phyloP scores from a whole-genome alignment of 2,797 vertebrate species.

The Semotilus atromaculatus region DNA sequence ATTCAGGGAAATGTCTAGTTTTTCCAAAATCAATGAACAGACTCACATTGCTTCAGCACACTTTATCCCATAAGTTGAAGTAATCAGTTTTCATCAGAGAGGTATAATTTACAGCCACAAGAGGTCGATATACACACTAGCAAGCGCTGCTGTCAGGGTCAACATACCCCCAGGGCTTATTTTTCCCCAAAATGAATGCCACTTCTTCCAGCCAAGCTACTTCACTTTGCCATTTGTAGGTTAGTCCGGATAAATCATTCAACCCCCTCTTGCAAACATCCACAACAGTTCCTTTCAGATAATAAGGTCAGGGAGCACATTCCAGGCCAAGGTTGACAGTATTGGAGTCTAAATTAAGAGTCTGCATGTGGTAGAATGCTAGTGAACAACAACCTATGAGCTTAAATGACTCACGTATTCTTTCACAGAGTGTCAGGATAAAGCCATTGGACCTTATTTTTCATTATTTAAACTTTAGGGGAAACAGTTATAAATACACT shows the following conservation, averaged over 20 bases:
- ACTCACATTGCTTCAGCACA: conserved; percentile 18
- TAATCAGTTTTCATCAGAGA: conserved; percentile 47
- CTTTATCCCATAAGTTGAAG: conserved; percentile 27
- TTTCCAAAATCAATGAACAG: conserved; percentile 14
- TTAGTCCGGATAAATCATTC: conserved; percentile 73
- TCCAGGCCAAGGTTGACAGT: conserved; percentile 78
- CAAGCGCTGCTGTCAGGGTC: conserved; percentile 48
- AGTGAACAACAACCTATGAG: conserved; percentile 63
- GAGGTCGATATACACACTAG: conserved; percentile 54
- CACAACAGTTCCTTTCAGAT: conserved; percentile 79
- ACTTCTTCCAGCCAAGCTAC: conserved; percentile 64
- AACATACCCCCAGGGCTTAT: conserved; percentile 62
- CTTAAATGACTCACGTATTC: conserved; percentile 56
- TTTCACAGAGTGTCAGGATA: background rate
- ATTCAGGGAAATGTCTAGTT: conserved; percentile 4
- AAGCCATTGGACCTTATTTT: background rate
- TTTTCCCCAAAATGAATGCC: conserved; percentile 66
- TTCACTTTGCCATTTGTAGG: conserved; percentile 71
- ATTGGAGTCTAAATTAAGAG: conserved; percentile 80
- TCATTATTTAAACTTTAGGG: background rate
- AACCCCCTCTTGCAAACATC: conserved; percentile 65
- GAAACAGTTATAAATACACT: background rate
- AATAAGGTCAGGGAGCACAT: conserved; percentile 79
- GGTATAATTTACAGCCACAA: conserved; percentile 56
- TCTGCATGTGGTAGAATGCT: conserved; percentile 69